Conservation (phyloP, 1,140 invertebrate genomes). For the Hycleus cichorii region DNA sequence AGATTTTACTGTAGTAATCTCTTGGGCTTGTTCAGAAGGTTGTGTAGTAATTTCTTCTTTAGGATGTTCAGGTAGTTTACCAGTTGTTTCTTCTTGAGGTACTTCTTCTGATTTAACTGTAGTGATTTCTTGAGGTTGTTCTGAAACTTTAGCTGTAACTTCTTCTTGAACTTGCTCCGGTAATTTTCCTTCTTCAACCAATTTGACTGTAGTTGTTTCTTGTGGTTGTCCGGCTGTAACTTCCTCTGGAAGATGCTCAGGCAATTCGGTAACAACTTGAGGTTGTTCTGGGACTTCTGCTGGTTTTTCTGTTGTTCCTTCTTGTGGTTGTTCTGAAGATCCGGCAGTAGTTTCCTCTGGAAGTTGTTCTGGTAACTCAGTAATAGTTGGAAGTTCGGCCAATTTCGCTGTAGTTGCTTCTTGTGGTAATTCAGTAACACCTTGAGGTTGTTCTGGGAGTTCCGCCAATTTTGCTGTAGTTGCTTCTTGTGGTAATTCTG, state of each 20-base stretch:
- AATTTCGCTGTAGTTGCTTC: not conserved
- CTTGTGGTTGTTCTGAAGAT: conserved; percentile 22
- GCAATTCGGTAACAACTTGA: not conserved
- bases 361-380: conserved; percentile 3
- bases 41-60: conserved; percentile 1
- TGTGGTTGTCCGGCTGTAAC: conserved; percentile 4
- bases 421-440: conserved; percentile 5
- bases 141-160: conserved; percentile 15
- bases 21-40: conserved; percentile 7
- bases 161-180: not conserved
- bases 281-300: conserved; percentile 12
- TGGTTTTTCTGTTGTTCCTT: conserved; percentile 5
- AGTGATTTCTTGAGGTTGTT: conserved; percentile 1
- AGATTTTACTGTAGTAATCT: not conserved
- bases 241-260: conserved; percentile 5
- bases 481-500: not conserved
- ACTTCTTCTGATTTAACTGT: conserved; percentile 13
- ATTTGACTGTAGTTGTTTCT: not conserved
- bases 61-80: not conserved
- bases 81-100: conserved; percentile 15
- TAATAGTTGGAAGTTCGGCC: not conserved
- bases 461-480: conserved; percentile 12
- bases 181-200: conserved; percentile 4
- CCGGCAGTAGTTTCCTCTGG: conserved; percentile 5
- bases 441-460: conserved; percentile 5